A percentile compares a stretch with the other conserved stretches of the same genome.
Evolutionary conservation across 2,797 vertebrate genomes (phyloP).

Genomic region (Rhodeus uyekii): DNA sequence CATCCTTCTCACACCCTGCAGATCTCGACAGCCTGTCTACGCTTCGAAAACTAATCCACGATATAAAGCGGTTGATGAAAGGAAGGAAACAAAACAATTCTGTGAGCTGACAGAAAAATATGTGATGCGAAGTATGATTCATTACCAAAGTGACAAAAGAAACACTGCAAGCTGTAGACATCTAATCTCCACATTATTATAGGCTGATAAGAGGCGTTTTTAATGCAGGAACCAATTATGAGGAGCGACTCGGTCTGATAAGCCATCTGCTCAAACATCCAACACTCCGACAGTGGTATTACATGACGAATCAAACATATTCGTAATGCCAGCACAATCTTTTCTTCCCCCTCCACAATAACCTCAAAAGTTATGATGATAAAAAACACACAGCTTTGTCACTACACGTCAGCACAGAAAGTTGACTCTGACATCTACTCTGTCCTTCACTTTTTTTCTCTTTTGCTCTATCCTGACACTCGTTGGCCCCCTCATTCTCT

Average conservation of each 20-base stretch:
- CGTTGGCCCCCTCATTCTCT: conserved; percentile 19
- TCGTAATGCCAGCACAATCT: conserved; percentile 8
- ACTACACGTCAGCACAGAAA: neutral
- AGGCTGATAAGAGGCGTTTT: conserved; percentile 44
- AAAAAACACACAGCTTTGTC: neutral
- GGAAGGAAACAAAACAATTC: conserved; percentile 30
- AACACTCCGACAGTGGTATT: conserved; percentile 23
- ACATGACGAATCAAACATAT: conserved; percentile 14
- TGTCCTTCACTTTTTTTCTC: conserved; percentile 30
- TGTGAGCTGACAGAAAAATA: conserved; percentile 35
- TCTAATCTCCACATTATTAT: conserved; percentile 52
- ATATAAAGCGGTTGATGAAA: conserved; percentile 23
- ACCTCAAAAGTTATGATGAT: neutral
- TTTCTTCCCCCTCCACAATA: conserved; percentile 12
- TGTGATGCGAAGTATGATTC: conserved; percentile 32
- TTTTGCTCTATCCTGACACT: conserved; percentile 15
- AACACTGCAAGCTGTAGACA: conserved; percentile 33
- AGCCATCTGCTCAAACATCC: conserved; percentile 6
- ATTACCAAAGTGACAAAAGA: conserved; percentile 47
- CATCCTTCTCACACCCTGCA: neutral
- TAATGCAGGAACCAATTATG: conserved; percentile 40
- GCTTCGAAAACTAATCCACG: conserved; percentile 25
- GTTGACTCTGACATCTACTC: neutral
- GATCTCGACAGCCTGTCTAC: neutral
- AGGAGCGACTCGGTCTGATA: conserved; percentile 37